phyloP scores from a whole-genome alignment of 2,113 vertebrate species.

The Pelmatolapia mariae region DNA sequence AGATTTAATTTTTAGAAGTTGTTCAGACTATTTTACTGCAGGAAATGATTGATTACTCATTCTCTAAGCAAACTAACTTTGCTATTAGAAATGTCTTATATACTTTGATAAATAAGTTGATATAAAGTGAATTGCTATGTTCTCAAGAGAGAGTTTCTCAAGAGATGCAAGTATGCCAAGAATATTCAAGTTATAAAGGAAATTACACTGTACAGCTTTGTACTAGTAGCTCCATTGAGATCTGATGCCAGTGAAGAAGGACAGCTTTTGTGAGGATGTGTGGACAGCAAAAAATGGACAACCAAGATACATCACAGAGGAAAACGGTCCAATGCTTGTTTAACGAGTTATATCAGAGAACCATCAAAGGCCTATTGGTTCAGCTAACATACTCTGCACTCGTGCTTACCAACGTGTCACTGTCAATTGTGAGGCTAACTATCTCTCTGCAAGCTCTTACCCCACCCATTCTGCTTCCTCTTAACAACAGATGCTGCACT shows the following conservation, averaged over 20 bases:
- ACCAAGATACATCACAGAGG: constrained; percentile 53
- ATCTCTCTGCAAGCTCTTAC: constrained; percentile 4
- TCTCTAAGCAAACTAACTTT: not conserved
- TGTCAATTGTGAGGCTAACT: constrained; percentile 59
- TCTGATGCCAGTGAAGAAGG: constrained; percentile 30
- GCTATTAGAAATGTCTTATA: not conserved
- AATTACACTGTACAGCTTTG: not conserved
- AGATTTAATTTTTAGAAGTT: not conserved
- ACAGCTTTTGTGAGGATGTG: constrained; percentile 1
- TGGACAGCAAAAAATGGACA: constrained; percentile 40
- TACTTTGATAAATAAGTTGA: not conserved
- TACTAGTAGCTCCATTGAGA: constrained; percentile 5
- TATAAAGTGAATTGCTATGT: not conserved
- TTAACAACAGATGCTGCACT: constrained; percentile 59
- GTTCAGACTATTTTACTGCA: not conserved
- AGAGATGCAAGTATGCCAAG: not conserved
- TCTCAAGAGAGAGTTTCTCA: not conserved
- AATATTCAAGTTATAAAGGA: not conserved
- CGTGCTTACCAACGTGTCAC: constrained; percentile 55
- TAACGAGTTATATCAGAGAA: constrained; percentile 59
- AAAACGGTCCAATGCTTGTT: constrained; percentile 45
- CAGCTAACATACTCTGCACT: constrained; percentile 34
- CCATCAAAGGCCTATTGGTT: constrained; percentile 55
- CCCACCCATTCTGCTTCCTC: not conserved
- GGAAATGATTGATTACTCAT: not conserved